Percentiles rank a stretch among this genome's conserved stretches.
These are phyloP conservation scores for Venturia canescens DNA, from an alignment of 1,140 invertebrate species.

Conservation along the genomic window DNA sequence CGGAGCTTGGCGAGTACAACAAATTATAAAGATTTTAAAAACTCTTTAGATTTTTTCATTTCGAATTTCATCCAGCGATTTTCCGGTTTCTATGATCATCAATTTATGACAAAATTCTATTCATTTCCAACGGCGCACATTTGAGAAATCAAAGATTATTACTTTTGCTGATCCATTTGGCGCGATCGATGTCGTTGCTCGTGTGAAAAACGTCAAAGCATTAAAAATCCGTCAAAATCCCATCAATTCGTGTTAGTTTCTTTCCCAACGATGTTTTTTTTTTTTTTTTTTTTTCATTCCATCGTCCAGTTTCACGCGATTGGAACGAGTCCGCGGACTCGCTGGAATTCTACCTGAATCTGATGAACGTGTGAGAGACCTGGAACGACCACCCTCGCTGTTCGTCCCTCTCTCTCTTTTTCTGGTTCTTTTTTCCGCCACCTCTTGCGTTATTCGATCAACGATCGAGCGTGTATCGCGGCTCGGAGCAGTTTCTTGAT, in stretches of 20 bases:
- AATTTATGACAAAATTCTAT: not conserved
- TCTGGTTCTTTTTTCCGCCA: not conserved
- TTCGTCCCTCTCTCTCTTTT: slow-evolving; percentile 20
- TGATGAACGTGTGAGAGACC: slow-evolving; percentile 36
- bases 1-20: not conserved
- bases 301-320: slow-evolving; percentile 33
- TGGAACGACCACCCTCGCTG: slow-evolving; percentile 35
- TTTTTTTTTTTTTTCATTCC: not conserved
- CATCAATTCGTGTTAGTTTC: not conserved
- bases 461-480: slow-evolving; percentile 22
- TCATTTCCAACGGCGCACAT: not conserved
- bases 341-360: slow-evolving; percentile 44
- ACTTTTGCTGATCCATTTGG: too few relatives aligned
- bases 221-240: not conserved
- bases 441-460: slow-evolving; percentile 21
- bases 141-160: too few relatives aligned
- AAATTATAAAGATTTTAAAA: not conserved
- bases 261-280: not conserved
- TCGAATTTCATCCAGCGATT: too few relatives aligned
- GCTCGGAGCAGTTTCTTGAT: not conserved
- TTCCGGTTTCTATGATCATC: too few relatives aligned
- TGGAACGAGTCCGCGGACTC: not conserved
- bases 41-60: not conserved
- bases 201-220: not conserved
- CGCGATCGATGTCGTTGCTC: too few relatives aligned